Percentiles rank a stretch among this genome's conserved stretches.
phyloP scores from a whole-genome alignment of 53 echinoderm and acorn worm genomes.

The Astropecten irregularis region DNA sequence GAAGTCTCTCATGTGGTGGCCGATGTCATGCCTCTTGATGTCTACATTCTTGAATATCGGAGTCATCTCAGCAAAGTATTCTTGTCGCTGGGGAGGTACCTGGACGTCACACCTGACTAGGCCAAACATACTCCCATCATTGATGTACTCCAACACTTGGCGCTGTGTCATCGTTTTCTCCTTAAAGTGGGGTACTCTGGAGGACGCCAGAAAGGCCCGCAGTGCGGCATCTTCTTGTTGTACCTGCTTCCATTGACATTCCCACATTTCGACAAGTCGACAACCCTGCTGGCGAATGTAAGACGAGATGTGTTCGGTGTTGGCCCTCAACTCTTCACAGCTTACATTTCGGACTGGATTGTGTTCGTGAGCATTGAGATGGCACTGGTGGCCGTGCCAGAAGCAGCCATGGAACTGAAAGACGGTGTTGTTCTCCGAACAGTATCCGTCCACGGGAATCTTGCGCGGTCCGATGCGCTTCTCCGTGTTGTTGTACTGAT shows the following conservation, averaged over 20 bases:
- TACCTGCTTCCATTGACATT: too few species aligned
- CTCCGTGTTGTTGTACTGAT: slow-evolving; percentile 32
- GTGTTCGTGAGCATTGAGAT: neutral
- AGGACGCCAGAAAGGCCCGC: neutral
- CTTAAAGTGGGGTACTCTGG: too few species aligned
- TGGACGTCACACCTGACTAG: slow-evolving; percentile 42
- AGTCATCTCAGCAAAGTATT: slow-evolving; percentile 55
- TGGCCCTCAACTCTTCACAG: neutral
- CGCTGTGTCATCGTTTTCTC: too few species aligned
- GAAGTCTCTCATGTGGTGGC: slow-evolving; percentile 44
- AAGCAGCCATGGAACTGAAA: slow-evolving; percentile 61
- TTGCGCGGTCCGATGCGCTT: slow-evolving; percentile 29
- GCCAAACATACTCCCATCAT: slow-evolving; percentile 32
- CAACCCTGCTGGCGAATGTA: slow-evolving; percentile 35
- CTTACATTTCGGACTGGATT: neutral
- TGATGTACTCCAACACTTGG: neutral
- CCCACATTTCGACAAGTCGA: slow-evolving; percentile 34
- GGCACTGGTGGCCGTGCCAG: slow-evolving; percentile 52
- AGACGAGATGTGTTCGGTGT: neutral
- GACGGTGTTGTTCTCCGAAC: slow-evolving; percentile 37
- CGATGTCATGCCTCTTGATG: slow-evolving; percentile 47
- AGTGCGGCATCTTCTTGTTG: too few species aligned
- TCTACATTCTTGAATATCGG: slow-evolving; percentile 55
- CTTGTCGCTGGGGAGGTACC: slow-evolving; percentile 23
- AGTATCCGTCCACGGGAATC: slow-evolving; percentile 61